A percentile compares a stretch with the other conserved stretches of the same genome.
Evolutionary conservation across 2,888 invertebrate species (phyloP).

Genomic region (Trimorus sp.): DNA sequence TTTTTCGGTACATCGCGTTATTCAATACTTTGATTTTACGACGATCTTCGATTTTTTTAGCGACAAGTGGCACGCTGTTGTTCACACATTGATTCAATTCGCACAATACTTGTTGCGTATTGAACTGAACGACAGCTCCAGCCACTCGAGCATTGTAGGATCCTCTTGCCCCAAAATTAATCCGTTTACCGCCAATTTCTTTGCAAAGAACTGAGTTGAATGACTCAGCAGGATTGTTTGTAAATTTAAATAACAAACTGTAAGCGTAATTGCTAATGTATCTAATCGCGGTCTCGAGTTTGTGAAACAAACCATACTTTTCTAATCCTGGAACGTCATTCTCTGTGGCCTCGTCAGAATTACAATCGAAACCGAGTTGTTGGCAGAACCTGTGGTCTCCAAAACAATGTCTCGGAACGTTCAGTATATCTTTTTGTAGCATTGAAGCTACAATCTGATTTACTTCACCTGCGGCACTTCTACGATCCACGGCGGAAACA

Average conservation of each 20-base stretch:
- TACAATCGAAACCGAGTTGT: constrained; percentile 18
- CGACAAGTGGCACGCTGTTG: constrained; percentile 19
- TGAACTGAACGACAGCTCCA: no score
- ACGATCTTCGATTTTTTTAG: no score
- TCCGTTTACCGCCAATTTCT: no score
- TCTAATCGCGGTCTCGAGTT: constrained; percentile 9
- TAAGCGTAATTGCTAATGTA: constrained; percentile 35
- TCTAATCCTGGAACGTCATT: constrained; percentile 17
- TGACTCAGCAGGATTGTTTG: no score
- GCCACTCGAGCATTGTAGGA: no score
- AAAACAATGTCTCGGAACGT: constrained; percentile 48
- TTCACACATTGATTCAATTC: constrained; percentile 17
- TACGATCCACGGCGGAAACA: constrained; percentile 6
- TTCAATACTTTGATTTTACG: constrained; percentile 30
- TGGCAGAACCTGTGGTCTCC: constrained; percentile 42
- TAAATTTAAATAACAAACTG: no score
- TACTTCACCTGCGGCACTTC: constrained; percentile 13
- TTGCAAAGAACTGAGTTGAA: no score
- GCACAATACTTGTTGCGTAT: no score
- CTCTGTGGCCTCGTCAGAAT: background rate
- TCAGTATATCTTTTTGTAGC: constrained; percentile 30
- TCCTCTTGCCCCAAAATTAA: no score
- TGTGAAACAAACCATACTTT: constrained; percentile 20
- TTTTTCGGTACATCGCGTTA: constrained; percentile 17
- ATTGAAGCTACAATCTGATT: constrained; percentile 2